Evolutionary conservation across 2,888 invertebrate species (phyloP), one percentile per base, ranked within the genome.

Genomic region (Scaptomyza cyrtandrae): DNA sequence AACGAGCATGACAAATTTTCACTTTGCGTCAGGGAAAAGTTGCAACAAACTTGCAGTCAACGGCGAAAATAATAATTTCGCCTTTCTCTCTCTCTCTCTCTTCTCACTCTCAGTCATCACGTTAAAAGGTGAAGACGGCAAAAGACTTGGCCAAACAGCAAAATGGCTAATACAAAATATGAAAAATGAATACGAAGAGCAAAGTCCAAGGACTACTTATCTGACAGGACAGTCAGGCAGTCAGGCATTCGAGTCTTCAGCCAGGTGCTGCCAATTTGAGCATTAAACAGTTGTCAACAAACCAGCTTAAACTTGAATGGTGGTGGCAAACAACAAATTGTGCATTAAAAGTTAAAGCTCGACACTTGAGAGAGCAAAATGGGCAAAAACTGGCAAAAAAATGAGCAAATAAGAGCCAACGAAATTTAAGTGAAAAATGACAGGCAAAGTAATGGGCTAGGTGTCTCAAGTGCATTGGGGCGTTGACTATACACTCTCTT

Each of bases 1-100:
- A 85, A 78, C 86, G 82, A 80, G 86, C 75, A 80, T 85, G 88
- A 80, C 81, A 89, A 88, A 84, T 84, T 84, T 88, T 84, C 88
- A 84, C 88, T 84, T 83, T 77, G 84, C 86, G 66, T 79, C 66
- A 62, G 69, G 69, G 67, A 86, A 83, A 82, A 82, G 81, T 82
- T 86, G 81, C 85, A 86, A 87, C 73, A 83, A 86, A 83, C 70
- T 88, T 83, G 88, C 88, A 75, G 66, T 75, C 76, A 81, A 79
- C 77, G 68, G 60, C 67, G 85, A 84, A 82, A 87, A 84, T 82
- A 87, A 82, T 78, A 78, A 75, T 73, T 72, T 61, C 58, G 24
- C 41, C 43, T 19, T 16, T 59, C 78, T 55, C 44, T 24, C 35
- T 3, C 35, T 13, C 35, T 2, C 39, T 49, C 46, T 44, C 55